A percentile compares a stretch with the other conserved stretches of the same genome.
phyloP scores from a whole-genome alignment of 2,797 vertebrate genomes.

The Microctenopoma stevenorrisi region DNA sequence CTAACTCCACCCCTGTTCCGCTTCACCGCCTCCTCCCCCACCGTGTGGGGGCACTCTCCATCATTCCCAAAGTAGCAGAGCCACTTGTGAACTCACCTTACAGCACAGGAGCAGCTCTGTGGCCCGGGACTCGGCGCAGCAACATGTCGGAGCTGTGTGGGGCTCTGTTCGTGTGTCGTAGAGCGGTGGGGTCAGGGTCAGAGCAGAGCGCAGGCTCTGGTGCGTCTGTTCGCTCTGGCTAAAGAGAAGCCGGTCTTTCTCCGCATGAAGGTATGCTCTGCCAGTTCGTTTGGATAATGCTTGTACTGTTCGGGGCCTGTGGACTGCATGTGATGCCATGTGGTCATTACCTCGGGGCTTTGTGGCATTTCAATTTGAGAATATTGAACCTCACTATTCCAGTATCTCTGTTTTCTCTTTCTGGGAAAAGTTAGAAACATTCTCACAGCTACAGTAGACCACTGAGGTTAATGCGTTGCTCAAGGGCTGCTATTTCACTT shows the following conservation, averaged over 20 bases:
- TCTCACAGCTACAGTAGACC: too few relatives aligned
- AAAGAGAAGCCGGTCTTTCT: slow-evolving; percentile 60
- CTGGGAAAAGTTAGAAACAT: too few relatives aligned
- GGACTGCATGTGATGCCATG: slow-evolving; percentile 54
- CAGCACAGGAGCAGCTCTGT: slow-evolving; percentile 14
- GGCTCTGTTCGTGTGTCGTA: slow-evolving; percentile 38
- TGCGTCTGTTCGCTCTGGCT: slow-evolving; percentile 54
- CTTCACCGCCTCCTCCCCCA: background rate
- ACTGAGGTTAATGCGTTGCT: too few relatives aligned
- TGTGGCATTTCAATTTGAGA: slow-evolving; percentile 12
- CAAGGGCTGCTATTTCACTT: too few relatives aligned
- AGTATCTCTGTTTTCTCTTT: too few relatives aligned
- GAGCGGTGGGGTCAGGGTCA: slow-evolving; percentile 34
- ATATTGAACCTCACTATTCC: too few relatives aligned
- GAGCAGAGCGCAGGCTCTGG: slow-evolving; percentile 43
- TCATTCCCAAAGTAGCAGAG: slow-evolving; percentile 44
- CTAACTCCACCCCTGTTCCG: slow-evolving; percentile 39
- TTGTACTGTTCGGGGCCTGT: slow-evolving; percentile 12
- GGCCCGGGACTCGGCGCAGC: background rate
- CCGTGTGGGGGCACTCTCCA: slow-evolving; percentile 27
- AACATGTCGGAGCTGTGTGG: slow-evolving; percentile 13
- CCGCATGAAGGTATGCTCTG: slow-evolving; percentile 68
- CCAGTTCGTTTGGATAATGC: slow-evolving; percentile 20
- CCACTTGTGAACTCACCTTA: slow-evolving; percentile 40
- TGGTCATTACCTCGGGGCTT: slow-evolving; percentile 34